Base-by-base conservation (phyloP, 2,797 vertebrate species). In the Tauraco hartlaubi region DNA sequence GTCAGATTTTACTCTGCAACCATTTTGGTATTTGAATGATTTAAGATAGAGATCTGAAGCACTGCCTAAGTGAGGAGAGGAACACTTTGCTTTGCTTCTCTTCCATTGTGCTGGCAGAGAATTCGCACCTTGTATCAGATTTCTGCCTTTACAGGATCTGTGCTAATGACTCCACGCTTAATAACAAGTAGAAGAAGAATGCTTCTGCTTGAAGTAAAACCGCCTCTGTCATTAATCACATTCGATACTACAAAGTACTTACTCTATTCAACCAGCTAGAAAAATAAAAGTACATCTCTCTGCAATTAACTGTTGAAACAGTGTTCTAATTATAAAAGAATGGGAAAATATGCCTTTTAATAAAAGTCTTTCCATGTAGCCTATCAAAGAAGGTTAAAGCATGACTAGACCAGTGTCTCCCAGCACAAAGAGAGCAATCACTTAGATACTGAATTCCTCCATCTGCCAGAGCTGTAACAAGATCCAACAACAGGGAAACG, bases 231-330 rank as follows among this genome's bases (percentile, higher is more conserved):
- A 82, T 76, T 88, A 63, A 90, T 43, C 33, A 39, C 75, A 85
- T 71, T 74, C 68, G 35, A 85, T 33, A 69, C 25, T 85, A 81
- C 39, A 56, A 73, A 85, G 76, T 13, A 56, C 71, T 81, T 44
- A 62, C 16, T 79, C 41, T 58, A 15, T n/a, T 73, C 31, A 52
- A 35, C 8, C 5, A 0, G 20, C 39, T 81, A 84, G 55, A 69
- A 92, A 94, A 96, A 72, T 39, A 16, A 25, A 93, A 86, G 62
- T 39, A 46, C 28, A 52, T 37, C 33, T 90, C 76, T 69, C 54
- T 19, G 51, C 85, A 91, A 95, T 95, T 86, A 86, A 81, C 82
- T 61, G 29, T 37, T 86, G 55, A 81, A 95, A 88, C 23, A n/a
- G 18, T 35, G 28, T 41, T 87, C 51, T 76, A 90, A 76, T 31